Base-by-base conservation (phyloP, 2,797 vertebrate genomes). In the Varecia variegata region DNA sequence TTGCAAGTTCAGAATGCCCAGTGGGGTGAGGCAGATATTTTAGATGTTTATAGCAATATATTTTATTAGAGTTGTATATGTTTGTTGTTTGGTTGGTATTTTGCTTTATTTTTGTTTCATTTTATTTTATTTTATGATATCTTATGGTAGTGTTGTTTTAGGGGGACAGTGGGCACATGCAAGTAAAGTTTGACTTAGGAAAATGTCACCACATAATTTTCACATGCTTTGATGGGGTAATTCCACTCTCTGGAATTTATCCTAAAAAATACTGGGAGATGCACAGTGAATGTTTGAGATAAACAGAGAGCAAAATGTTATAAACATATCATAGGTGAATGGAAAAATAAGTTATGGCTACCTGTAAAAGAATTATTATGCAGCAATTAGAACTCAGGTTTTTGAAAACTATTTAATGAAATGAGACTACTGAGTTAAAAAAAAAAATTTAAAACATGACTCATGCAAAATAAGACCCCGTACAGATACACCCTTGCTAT, bases 171-270 rank as follows among this genome's bases (percentile, higher is more conserved):
- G 3, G 4, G n/a, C 17, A 65, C 14, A 35, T 68, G n/a, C 76
- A 90, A 67, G 25, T 85, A 65, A 74, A 85, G 21, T 82, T 95
- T 68, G 43, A n/a, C 67, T 90, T n/a, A 76, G 70, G 52, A 88
- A 86, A 92, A 47, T 52, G n/a, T 54, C 23, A 71, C 15, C 52
- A 77, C 25, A 30, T 8, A 27, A 40, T 79, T 5, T 58, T 93
- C 30, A 15, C 9, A 21, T 1, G 17, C 30, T 90, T 38, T 45
- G 52, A 60, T 58, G 1, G 70, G 10, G 4, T 67, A 27, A 83
- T 87, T 81, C 83, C 21, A 45, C 67, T 67, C 25, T 77, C 50
- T 73, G 35, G 23, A 87, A 86, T 58, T 92, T 56, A 50, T 86
- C 30, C 43, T 87, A 58, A n/a, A 21, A 38, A 58, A 62, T 35